Percentiles rank a stretch among this genome's conserved stretches.
Evolutionary conservation across 2,797 vertebrate genomes (phyloP).

Genomic region (Masticophis lateralis): DNA sequence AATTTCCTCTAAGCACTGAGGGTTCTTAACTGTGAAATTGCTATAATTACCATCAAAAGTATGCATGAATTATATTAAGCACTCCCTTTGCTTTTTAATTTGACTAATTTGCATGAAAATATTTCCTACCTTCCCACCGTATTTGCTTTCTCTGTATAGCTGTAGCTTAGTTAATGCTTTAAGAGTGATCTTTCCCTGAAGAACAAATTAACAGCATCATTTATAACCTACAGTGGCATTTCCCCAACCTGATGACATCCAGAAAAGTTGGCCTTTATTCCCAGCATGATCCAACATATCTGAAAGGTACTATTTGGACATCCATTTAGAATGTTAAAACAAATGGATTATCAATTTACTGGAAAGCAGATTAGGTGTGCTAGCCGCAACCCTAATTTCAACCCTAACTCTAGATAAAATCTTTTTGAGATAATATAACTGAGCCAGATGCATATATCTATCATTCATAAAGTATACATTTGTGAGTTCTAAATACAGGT

Average conservation of each 20-base stretch:
- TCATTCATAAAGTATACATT: constrained; percentile 24
- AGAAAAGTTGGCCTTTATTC: neutral
- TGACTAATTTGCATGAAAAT: constrained; percentile 41
- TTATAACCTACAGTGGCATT: neutral
- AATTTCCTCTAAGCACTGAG: constrained; percentile 37
- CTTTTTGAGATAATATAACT: constrained; percentile 18
- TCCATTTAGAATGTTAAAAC: constrained; percentile 48
- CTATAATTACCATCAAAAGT: constrained; percentile 63
- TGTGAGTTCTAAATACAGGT: constrained; percentile 2
- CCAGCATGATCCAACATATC: neutral
- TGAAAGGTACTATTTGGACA: neutral
- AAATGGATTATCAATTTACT: constrained; percentile 28
- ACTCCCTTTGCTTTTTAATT: constrained; percentile 30
- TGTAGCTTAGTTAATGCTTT: constrained; percentile 48
- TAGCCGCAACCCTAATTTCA: neutral
- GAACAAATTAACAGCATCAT: neutral
- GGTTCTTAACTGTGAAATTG: constrained; percentile 59
- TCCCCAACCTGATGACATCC: neutral
- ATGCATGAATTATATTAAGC: constrained; percentile 55
- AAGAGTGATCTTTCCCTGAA: constrained; percentile 45
- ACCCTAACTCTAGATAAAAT: constrained; percentile 4
- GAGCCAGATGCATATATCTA: constrained; percentile 16
- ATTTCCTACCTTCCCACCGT: constrained; percentile 40
- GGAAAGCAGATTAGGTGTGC: constrained; percentile 35
- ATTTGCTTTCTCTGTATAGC: constrained; percentile 45